Evolutionary conservation across 2,888 invertebrate genomes (phyloP).

Genomic region (Clostera curtula): DNA sequence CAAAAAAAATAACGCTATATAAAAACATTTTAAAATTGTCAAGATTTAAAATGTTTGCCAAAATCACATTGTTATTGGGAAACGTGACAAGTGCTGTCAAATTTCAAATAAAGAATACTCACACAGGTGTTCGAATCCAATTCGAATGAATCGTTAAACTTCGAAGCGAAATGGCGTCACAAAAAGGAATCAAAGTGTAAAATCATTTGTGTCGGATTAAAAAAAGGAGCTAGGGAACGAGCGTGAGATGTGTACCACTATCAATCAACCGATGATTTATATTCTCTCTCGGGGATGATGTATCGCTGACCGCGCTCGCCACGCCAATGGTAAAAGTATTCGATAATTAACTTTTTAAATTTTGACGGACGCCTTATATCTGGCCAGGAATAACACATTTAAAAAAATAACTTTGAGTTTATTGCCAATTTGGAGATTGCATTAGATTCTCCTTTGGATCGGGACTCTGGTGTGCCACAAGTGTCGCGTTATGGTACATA

Average conservation of each 20-base stretch:
- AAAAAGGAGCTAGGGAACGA: conserved; percentile 65
- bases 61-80: too few relatives aligned
- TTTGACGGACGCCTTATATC: conserved; percentile 66
- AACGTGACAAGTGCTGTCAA: too few relatives aligned
- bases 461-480: too few relatives aligned
- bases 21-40: too few relatives aligned
- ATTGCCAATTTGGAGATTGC: too few relatives aligned
- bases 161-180: conserved; percentile 54
- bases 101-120: too few relatives aligned
- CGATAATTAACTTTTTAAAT: conserved; percentile 73
- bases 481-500: too few relatives aligned
- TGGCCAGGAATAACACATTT: conserved; percentile 27
- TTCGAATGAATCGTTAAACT: conserved; percentile 43
- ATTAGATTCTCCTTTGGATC: too few relatives aligned
- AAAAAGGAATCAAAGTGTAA: conserved; percentile 67
- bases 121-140: conserved; percentile 27
- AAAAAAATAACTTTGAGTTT: too few relatives aligned
- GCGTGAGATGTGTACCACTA: conserved; percentile 68
- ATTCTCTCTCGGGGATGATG: conserved; percentile 67
- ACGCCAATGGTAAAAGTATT: conserved; percentile 51
- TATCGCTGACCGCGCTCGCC: conserved; percentile 51
- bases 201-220: conserved; percentile 71
- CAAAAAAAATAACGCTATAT: too few relatives aligned
- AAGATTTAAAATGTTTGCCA: too few relatives aligned
- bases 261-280: conserved; percentile 72